phyloP scores from a whole-genome alignment of 2,888 invertebrate genomes.

The Gymnocheta viridis region DNA sequence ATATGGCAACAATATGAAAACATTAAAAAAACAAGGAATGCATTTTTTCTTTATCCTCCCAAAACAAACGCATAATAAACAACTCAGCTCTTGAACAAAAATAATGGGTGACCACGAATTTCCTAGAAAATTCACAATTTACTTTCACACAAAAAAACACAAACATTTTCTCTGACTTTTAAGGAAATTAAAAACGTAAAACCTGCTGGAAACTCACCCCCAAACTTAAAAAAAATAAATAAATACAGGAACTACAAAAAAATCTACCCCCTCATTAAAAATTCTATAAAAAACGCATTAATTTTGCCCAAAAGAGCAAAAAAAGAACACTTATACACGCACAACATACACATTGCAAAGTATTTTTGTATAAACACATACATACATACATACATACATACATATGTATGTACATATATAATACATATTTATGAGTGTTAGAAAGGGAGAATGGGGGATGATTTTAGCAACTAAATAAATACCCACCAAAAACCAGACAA shows the following conservation, averaged over 20 bases:
- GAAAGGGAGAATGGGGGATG: conserved; percentile 57
- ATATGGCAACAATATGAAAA: conserved; percentile 54
- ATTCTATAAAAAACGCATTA: conserved; percentile 65
- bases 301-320: conserved; percentile 59
- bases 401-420: no score
- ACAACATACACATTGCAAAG: conserved; percentile 44
- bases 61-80: neutral
- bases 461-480: conserved; percentile 43
- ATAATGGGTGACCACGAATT: conserved; percentile 27
- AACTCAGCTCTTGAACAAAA: neutral
- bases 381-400: no score
- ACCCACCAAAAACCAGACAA: conserved; percentile 38
- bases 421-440: neutral
- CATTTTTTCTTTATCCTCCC: neutral
- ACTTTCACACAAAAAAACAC: neutral
- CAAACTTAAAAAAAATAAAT: conserved; percentile 31
- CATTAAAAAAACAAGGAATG: conserved; percentile 45
- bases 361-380: neutral
- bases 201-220: conserved; percentile 65
- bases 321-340: conserved; percentile 19
- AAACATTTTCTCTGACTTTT: neutral
- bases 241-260: conserved; percentile 31
- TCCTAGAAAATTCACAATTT: neutral
- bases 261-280: conserved; percentile 65
- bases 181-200: conserved; percentile 18